Conservation (phyloP, 2,797 vertebrate genomes). For the Xyrichtys novacula region DNA sequence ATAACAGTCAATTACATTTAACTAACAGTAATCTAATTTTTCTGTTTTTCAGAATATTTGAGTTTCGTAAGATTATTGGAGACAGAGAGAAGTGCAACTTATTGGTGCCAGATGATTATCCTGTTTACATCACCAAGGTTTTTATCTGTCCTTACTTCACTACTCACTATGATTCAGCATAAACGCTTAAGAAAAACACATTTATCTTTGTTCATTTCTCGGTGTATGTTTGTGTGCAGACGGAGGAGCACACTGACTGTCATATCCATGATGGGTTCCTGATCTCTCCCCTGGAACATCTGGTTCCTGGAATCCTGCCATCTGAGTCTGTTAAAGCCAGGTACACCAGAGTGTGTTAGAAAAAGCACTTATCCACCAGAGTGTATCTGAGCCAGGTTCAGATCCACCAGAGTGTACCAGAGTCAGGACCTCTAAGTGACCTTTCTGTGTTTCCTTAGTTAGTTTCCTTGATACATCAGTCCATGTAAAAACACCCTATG, state of each 20-base stretch:
- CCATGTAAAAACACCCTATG: too few relatives aligned
- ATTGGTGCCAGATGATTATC: constrained; percentile 93
- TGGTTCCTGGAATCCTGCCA: constrained; percentile 94
- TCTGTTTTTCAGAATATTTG: constrained; percentile 90
- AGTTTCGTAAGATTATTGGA: constrained; percentile 95
- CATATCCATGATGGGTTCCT: constrained; percentile 94
- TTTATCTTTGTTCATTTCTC: background rate
- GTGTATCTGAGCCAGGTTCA: too few relatives aligned
- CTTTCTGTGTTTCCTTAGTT: too few relatives aligned
- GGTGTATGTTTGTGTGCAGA: constrained; percentile 74
- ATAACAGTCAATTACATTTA: background rate
- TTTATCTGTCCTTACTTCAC: background rate
- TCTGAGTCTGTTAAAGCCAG: constrained; percentile 92
- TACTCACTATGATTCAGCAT: background rate
- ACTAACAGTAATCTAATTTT: background rate
- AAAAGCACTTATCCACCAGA: background rate
- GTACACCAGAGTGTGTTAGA: constrained; percentile 72
- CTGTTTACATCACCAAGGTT: constrained; percentile 93
- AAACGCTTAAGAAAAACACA: background rate
- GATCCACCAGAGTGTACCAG: too few relatives aligned
- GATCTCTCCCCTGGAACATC: constrained; percentile 93
- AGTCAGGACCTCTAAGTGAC: too few relatives aligned
- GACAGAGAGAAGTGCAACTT: constrained; percentile 93
- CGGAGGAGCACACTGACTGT: constrained; percentile 93
- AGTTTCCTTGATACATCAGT: too few relatives aligned